Conservation (phyloP, 1,140 invertebrate genomes). For the Cecropterus lyciades region DNA sequence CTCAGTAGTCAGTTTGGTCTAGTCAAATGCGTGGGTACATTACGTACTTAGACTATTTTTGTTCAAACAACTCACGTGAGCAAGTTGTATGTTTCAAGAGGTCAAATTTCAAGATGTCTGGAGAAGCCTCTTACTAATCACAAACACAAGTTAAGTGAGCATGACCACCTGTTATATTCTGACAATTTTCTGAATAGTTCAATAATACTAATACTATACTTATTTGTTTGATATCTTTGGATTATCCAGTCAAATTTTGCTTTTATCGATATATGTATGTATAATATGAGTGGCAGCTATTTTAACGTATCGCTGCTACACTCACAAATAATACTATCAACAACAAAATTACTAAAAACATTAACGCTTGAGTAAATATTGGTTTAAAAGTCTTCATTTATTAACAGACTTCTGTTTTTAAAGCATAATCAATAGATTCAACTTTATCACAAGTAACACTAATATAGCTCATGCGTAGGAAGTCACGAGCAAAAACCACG, state of each 20-base stretch:
- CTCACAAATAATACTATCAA: too few species aligned
- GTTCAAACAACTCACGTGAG: constrained; percentile 3
- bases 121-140: not conserved
- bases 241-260: too few species aligned
- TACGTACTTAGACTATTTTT: constrained; percentile 11
- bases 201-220: too few species aligned
- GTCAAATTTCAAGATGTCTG: constrained; percentile 1
- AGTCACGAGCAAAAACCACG: not conserved
- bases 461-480: not conserved
- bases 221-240: too few species aligned
- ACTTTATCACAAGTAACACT: not conserved
- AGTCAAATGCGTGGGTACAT: constrained; percentile 5
- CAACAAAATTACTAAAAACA: too few species aligned
- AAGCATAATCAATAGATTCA: not conserved
- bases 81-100: constrained; percentile 1
- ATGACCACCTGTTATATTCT: not conserved
- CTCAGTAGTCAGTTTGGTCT: constrained; percentile 9
- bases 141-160: constrained; percentile 1
- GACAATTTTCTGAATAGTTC: too few species aligned
- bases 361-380: not conserved
- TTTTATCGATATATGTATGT: too few species aligned
- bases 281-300: too few species aligned
- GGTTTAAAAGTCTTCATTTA: too few species aligned
- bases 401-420: too few species aligned
- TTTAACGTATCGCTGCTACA: too few species aligned